Base-by-base conservation (phyloP, 2,797 vertebrate species). In the Malacoctenus gilli region DNA sequence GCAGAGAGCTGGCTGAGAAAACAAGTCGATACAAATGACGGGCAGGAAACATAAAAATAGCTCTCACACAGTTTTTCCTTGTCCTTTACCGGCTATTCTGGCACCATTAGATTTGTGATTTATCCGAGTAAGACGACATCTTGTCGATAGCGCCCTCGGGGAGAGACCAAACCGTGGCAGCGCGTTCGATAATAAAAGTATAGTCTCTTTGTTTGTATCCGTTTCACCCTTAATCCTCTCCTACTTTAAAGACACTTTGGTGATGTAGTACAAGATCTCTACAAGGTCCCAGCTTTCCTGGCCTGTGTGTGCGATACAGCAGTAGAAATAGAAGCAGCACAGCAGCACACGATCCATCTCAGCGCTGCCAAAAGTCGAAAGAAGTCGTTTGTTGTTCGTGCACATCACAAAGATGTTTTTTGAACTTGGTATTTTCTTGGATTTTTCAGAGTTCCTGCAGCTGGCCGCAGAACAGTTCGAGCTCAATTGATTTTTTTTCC, bases 21-120 rank as follows among this genome's bases (percentile, higher is more conserved):
- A 73, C 65, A 78, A 56, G 64, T 75, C 76, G 61, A 77, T 80
- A 81, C 34, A 58, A 80, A 64, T 49, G 69, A 82, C 38, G 53
- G 56, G 44, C 30, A 53, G 50, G 14, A 75, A 52, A 66, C 65
- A 49, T 36, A 58, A 23, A 36, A 67, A 41, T 19, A n/a, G 21
- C 21, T 39, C 21, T 39, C 3, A 2, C 41, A 35, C 39, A 11
- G 14, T 35, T 46, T 28, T n/a, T 32, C 22, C 40, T 16, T 40
- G 37, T 36, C 49, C 41, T 38, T 23, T 18, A 63, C 39, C 44
- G 48, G 52, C 53, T 64, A 35, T 56, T 72, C 64, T 68, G 52
- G 50, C 42, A 62, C 42, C 58, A 59, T 66, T 59, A 63, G 38
- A 59, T 71, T 47, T 77, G 60, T 50, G 60, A 74, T 77, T 68